Base-by-base conservation (phyloP, 92 coral and sea anemone species). In the Siderastrea siderea region DNA sequence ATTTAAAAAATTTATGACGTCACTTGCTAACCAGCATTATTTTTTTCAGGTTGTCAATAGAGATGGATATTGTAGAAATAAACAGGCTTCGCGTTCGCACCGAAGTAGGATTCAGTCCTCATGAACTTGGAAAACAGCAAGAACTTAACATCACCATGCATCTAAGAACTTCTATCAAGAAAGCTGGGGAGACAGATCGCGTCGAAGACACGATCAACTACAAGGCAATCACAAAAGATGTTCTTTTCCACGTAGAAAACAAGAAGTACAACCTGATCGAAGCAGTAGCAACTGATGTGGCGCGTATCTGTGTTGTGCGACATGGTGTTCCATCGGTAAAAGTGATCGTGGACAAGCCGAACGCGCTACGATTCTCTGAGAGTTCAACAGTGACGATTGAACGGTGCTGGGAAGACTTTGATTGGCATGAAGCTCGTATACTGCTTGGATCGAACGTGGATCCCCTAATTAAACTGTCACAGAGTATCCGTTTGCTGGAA, bases 241-340 rank as follows among this genome's bases (percentile, higher is more conserved):
- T 94, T 11, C 75, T 94, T 9, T 49, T 68, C 48, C 96, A 88
- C 50, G 94, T 94, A 44, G 93, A 94, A 63, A 88, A 88, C 73
- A 94, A 83, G 82, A 88, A 82, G 86, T 94, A 91, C 82, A 89
- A 88, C 59, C 90, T 91, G 15, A 88, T 94, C 45, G 96, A 94
- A 86, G 74, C 96, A 7, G 92, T 94, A 7, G 96, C 96, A 11
- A 83, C 94, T 12, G 96, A 94, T 51, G 91, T 94, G 9, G 96
- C 94, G 19, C 93, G 96, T 43, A 88, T 94, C 63, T 94, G 95
- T 26, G 96, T 94, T 11, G 87, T 77, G 6, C 66, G 90, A 2
- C 91, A 94, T 55, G 79, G 82, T 2, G 87, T 74, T 8, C 93
- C 84, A 5, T 88, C 88, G 78, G 96, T 89, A 1, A 81, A 71